phyloP scores from a whole-genome alignment of 2,113 vertebrate species.

The Smithornis capensis region DNA sequence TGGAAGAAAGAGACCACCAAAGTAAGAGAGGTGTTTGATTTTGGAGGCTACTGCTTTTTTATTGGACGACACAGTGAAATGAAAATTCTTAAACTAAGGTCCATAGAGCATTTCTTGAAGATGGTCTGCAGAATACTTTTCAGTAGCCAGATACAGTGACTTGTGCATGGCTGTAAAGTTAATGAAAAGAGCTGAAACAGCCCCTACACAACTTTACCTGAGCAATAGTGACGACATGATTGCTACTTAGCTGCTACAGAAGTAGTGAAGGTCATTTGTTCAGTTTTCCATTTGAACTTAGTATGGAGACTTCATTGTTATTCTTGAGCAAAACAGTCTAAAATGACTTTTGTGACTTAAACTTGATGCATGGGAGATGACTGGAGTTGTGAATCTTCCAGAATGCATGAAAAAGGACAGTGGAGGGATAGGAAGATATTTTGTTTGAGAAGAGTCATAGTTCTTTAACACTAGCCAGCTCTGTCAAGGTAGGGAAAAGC shows the following conservation, averaged over 20 bases:
- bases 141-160: neutral
- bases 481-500: neutral
- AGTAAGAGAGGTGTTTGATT: slow-evolving; percentile 70
- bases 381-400: neutral
- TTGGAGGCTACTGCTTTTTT: neutral
- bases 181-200: neutral
- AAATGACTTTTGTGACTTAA: neutral
- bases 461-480: neutral
- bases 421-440: neutral
- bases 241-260: neutral
- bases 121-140: neutral
- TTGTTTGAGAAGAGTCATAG: neutral
- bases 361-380: rapidly evolving
- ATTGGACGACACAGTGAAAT: neutral
- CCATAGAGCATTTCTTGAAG: neutral
- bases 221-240: neutral
- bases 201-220: neutral
- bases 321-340: neutral
- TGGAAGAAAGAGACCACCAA: slow-evolving; percentile 81
- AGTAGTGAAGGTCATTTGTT: neutral
- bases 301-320: neutral
- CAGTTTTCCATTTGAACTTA: neutral
- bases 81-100: neutral
- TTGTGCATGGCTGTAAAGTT: neutral
- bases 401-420: neutral